phyloP scores from a whole-genome alignment of 2,113 vertebrate species.

The Trochalopteron elliotii region DNA sequence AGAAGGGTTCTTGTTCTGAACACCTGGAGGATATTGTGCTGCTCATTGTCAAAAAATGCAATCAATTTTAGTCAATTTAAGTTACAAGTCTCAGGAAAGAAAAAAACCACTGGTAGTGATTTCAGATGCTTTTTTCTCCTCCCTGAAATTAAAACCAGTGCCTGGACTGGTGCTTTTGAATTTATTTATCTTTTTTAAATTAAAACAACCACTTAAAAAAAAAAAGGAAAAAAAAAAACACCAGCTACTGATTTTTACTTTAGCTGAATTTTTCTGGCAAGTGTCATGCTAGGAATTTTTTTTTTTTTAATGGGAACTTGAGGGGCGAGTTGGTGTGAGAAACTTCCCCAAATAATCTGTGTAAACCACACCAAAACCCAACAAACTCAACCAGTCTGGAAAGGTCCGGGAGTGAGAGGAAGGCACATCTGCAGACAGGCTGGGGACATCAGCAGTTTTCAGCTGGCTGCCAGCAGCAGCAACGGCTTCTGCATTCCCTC shows the following conservation, averaged over 20 bases:
- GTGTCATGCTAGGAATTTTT: not conserved
- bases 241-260: conserved; percentile 28
- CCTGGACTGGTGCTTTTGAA: conserved; percentile 11
- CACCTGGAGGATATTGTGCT: not conserved
- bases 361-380: conserved; percentile 50
- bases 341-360: conserved; percentile 50
- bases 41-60: conserved; percentile 17
- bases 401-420: not conserved
- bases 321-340: conserved; percentile 49
- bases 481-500: not conserved
- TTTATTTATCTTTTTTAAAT: conserved; percentile 51
- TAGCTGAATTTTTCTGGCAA: conserved; percentile 20
- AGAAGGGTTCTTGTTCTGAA: not conserved
- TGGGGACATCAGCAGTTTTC: conserved; percentile 38
- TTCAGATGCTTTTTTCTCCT: conserved; percentile 40
- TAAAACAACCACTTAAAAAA: conserved; percentile 30
- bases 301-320: not conserved
- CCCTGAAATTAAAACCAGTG: conserved; percentile 51
- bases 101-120: conserved; percentile 5
- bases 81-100: conserved; percentile 11
- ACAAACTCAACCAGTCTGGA: conserved; percentile 53
- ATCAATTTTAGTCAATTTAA: not conserved
- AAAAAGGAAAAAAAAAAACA: not conserved
- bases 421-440: conserved; percentile 49
- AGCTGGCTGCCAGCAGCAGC: not conserved